Percentiles rank a stretch among this genome's conserved stretches.
Evolutionary conservation across 2,797 vertebrate species (phyloP).

Genomic region (Gymnodraco acuticeps): DNA sequence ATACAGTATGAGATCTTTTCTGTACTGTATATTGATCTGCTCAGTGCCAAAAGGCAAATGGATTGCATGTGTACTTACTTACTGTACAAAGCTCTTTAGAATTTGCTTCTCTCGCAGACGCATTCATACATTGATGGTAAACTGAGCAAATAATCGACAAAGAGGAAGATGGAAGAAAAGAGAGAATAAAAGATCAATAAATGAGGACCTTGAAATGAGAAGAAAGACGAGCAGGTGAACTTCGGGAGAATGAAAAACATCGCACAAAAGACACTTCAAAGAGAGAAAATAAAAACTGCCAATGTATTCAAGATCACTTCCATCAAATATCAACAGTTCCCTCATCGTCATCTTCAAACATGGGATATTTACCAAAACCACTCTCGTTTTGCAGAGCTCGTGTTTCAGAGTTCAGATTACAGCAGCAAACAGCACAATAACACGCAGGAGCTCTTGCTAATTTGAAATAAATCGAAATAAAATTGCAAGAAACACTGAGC

Average conservation of each 20-base stretch:
- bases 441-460: not conserved
- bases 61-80: no score
- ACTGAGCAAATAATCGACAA: not conserved
- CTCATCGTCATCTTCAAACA: slow-evolving; percentile 17
- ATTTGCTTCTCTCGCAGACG: no score
- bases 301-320: not conserved
- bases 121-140: no score
- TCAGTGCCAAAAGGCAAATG: not conserved
- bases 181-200: not conserved
- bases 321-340: not conserved
- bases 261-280: not conserved
- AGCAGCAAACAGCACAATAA: slow-evolving; percentile 5
- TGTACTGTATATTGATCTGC: not conserved
- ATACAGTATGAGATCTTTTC: not conserved
- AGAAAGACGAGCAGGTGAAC: not conserved
- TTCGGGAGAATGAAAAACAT: not conserved
- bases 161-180: not conserved
- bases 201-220: not conserved
- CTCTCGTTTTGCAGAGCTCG: slow-evolving; percentile 6
- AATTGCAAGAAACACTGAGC: slow-evolving; percentile 18
- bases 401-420: slow-evolving; percentile 21
- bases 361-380: slow-evolving; percentile 16
- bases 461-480: not conserved
- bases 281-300: not conserved
- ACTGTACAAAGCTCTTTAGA: no score